These are phyloP conservation scores for Porites lutea DNA, from an alignment of 64 coral and sea anemone genomes.

Conservation along the genomic window DNA sequence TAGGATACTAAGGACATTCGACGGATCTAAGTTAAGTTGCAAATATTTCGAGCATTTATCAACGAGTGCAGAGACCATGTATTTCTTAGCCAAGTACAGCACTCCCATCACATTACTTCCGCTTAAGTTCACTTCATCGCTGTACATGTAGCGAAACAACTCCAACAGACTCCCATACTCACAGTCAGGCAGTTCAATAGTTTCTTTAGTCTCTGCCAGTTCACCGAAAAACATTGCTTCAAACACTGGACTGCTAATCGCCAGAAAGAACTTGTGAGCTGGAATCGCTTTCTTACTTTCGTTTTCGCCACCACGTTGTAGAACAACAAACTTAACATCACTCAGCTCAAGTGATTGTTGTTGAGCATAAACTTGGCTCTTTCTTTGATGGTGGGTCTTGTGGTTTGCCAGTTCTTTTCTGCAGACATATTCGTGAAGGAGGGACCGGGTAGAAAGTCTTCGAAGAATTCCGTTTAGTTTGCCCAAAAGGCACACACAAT, in stretches of 20 bases:
- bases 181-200: constrained; percentile 31
- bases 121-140: constrained; percentile 16
- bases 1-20: background rate
- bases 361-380: constrained; percentile 24
- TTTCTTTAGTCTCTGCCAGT: background rate
- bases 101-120: constrained; percentile 46
- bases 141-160: constrained; percentile 34
- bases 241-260: constrained; percentile 40
- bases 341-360: constrained; percentile 9
- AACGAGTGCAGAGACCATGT: constrained; percentile 3
- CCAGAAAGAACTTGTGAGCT: constrained; percentile 31
- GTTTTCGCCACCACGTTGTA: background rate
- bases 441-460: no score
- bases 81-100: constrained; percentile 43
- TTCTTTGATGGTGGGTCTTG: background rate
- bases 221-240: constrained; percentile 46
- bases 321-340: constrained; percentile 15
- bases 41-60: constrained; percentile 11
- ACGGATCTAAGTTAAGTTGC: background rate
- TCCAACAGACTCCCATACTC: constrained; percentile 22
- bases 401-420: background rate
- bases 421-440: background rate
- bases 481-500: no score
- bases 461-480: no score
- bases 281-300: background rate